These are phyloP conservation scores for Indri indri DNA, from an alignment of 2,113 vertebrate species.

Conservation along the genomic window DNA sequence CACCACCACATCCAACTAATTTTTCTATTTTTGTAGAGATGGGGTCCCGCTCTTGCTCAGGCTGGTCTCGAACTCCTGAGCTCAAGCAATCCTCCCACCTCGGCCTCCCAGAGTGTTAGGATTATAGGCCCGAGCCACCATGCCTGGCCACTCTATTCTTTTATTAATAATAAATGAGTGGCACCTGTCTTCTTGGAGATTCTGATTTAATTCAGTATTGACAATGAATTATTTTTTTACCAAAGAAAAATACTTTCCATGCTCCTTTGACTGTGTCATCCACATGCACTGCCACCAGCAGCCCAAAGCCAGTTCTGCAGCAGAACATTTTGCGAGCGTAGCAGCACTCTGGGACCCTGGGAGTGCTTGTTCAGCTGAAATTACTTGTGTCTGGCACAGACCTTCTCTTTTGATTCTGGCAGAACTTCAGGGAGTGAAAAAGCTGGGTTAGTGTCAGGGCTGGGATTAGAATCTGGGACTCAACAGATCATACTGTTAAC, in stretches of 20 bases:
- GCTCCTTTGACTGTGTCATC: background rate
- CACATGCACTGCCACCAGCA: background rate
- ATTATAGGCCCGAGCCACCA: no score
- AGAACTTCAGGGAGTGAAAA: conserved; percentile 61
- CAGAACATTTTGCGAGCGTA: background rate
- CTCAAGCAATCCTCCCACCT: no score
- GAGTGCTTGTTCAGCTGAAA: conserved; percentile 70
- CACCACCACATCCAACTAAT: no score
- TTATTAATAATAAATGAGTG: background rate
- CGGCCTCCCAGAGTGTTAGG: no score
- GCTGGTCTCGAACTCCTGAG: no score
- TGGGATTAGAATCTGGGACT: conserved; percentile 77
- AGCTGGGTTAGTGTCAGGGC: conserved; percentile 73
- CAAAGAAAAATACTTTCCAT: background rate
- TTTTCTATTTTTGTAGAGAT: no score
- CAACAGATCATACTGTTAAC: conserved; percentile 77
- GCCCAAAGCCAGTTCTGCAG: background rate
- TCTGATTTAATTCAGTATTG: background rate
- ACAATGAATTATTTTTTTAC: conserved; percentile 16
- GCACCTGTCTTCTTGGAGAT: background rate
- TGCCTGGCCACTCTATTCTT: background rate
- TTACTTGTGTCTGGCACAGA: conserved; percentile 63
- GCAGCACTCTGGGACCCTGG: background rate
- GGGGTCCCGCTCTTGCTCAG: no score
- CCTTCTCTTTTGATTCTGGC: conserved; percentile 68